Percentiles rank a stretch among this genome's conserved stretches.
phyloP scores from a whole-genome alignment of 2,888 invertebrate species.

The Pammene aurita region DNA sequence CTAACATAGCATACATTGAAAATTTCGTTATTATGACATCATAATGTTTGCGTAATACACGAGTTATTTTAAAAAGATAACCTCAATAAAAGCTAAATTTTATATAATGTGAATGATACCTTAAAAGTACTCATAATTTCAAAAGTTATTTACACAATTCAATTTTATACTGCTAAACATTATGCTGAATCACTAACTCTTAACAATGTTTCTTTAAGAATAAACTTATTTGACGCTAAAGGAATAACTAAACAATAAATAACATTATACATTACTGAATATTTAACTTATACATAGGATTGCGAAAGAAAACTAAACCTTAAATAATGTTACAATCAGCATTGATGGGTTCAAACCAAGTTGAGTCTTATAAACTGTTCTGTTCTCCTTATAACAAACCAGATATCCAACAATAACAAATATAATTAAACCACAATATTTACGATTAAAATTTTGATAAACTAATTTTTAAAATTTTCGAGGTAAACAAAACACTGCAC shows the following conservation, averaged over 20 bases:
- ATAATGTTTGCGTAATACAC: conserved; percentile 14
- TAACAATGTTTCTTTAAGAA: conserved; percentile 44
- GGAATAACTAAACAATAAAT: conserved; percentile 76
- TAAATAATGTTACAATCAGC: conserved; percentile 54
- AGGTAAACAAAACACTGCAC: conserved; percentile 83
- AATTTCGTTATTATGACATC: conserved; percentile 10
- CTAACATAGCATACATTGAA: neutral
- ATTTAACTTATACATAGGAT: conserved; percentile 43
- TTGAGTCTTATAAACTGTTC: conserved; percentile 55
- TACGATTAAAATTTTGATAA: conserved; percentile 46
- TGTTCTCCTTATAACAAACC: conserved; percentile 48
- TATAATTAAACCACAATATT: conserved; percentile 35
- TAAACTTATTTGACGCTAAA: conserved; percentile 37
- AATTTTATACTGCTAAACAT: conserved; percentile 24
- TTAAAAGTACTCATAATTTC: conserved; percentile 3
- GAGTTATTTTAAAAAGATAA: conserved; percentile 23
- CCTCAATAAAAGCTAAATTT: conserved; percentile 35
- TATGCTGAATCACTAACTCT: conserved; percentile 34
- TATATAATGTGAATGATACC: conserved; percentile 8
- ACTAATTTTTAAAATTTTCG: conserved; percentile 78
- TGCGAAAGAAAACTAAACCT: conserved; percentile 48
- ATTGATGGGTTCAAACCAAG: conserved; percentile 56
- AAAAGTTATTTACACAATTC: conserved; percentile 23
- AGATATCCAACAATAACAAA: conserved; percentile 62
- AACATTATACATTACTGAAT: conserved; percentile 62